phyloP scores from a whole-genome alignment of 2,113 vertebrate genomes.

The Heterochromis multidens region DNA sequence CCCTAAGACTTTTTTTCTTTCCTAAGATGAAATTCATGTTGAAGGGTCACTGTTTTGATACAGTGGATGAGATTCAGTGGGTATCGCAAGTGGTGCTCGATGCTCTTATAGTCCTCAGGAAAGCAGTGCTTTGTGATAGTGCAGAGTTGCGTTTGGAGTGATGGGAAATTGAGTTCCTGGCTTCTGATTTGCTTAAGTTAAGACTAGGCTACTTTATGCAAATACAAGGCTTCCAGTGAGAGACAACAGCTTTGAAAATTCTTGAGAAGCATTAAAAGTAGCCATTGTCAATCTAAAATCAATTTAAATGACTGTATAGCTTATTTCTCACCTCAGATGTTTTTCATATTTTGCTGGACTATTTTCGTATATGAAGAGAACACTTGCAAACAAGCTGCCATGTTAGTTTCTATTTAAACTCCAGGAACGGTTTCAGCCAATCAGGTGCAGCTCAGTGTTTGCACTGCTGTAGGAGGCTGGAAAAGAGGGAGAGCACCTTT shows the following conservation, averaged over 20 bases:
- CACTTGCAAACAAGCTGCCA: background rate
- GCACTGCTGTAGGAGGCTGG: background rate
- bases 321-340: background rate
- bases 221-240: background rate
- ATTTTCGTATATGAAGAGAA: background rate
- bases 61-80: background rate
- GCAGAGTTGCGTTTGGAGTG: background rate
- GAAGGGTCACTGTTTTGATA: background rate
- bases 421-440: background rate
- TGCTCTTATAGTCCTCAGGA: background rate
- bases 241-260: background rate
- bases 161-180: background rate
- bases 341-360: background rate
- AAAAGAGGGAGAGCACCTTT: background rate
- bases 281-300: background rate
- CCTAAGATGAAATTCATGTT: background rate
- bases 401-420: background rate
- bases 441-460: background rate
- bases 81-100: background rate
- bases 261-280: background rate
- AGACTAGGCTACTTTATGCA: background rate
- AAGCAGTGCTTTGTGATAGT: background rate
- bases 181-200: background rate
- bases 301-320: background rate
- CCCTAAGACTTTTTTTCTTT: background rate